Evolutionary conservation across 2,888 invertebrate species (phyloP), one percentile per base, ranked within the genome.

Genomic region (Carpatolechia fugitivella): DNA sequence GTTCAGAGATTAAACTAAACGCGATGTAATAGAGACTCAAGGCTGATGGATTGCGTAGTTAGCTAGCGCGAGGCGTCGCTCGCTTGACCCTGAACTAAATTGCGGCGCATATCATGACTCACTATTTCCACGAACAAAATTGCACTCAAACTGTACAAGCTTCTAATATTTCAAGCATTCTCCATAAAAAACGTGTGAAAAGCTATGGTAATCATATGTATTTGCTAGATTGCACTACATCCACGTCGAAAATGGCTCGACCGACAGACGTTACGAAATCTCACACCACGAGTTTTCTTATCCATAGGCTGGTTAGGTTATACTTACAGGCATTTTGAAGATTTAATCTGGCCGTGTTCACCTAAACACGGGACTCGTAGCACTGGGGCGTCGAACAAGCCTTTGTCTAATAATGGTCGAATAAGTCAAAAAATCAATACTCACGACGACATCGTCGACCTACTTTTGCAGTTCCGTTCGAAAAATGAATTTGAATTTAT

Each of bases 391-490:
- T 56, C 64, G 66, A 58, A 72, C 60, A 66, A 65, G 61, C 70
- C 71, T 79, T 78, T 73, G 76, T 66, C 68, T 73, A 77, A 74
- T 78, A 75, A 70, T 76, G 63, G 63, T 66, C 67, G n/a, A n/a
- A n/a, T n/a, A n/a, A n/a, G n/a, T n/a, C n/a, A n/a, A 80, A 86
- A 86, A 88, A 86, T 87, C 87, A 82, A 85, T 87, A 82, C 69
- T 64, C 74, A 67, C 81, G 82, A 86, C 85, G n/a, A n/a, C n/a
- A n/a, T n/a, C n/a, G n/a, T n/a, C n/a, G n/a, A n/a, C n/a, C 86
- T 85, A 85, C 76, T 84, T 84, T 80, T 69, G 72, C 72, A 67
- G 72, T 72, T 73, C 74, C 74, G 68, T 69, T 68, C 64, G 63
- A 36, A 58, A 65, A 74, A 72, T 77, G 75, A 72, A 78, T 75